Percentiles rank a stretch among this genome's conserved stretches.
phyloP scores from a whole-genome alignment of 1,140 invertebrate genomes.

The Zaprionus ghesquierei region DNA sequence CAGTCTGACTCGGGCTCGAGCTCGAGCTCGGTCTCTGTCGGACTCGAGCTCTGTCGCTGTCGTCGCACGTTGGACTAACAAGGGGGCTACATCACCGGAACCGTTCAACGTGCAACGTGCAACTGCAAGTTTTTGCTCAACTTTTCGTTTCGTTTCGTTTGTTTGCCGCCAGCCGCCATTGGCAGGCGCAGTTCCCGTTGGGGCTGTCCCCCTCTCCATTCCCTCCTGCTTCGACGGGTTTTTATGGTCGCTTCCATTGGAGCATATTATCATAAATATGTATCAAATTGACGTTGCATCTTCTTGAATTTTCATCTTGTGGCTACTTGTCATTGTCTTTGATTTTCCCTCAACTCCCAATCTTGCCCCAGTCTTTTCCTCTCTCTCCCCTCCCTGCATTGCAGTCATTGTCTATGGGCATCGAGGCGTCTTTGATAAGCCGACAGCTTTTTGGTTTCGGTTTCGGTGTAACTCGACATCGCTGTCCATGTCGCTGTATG shows the following conservation, averaged over 20 bases:
- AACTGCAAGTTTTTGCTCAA: background rate
- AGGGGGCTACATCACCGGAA: conserved; percentile 51
- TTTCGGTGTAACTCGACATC: conserved; percentile 28
- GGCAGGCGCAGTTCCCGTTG: conserved; percentile 3
- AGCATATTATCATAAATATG: conserved; percentile 80
- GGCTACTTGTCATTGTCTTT: conserved; percentile 80
- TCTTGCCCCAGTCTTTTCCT: background rate
- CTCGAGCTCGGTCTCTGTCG: conserved; percentile 34
- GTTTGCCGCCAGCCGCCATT: conserved; percentile 53
- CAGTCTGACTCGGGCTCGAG: conserved; percentile 18
- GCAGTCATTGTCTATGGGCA: conserved; percentile 66
- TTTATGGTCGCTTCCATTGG: conserved; percentile 56
- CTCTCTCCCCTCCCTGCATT: background rate
- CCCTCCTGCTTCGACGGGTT: background rate
- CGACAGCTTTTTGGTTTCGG: conserved; percentile 54
- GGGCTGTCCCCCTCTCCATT: conserved; percentile 13
- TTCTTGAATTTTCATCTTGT: conserved; percentile 78
- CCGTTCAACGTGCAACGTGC: conserved; percentile 48
- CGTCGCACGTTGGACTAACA: conserved; percentile 61
- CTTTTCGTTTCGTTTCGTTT: conserved; percentile 56
- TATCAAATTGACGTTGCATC: conserved; percentile 81
- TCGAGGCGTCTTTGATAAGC: conserved; percentile 66
- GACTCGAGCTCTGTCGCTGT: conserved; percentile 39
- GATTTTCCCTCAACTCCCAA: conserved; percentile 67
- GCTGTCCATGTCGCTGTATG: conserved; percentile 16